Conservation (phyloP, 2,888 invertebrate genomes). For the Hirtodrosophila cameraria region DNA sequence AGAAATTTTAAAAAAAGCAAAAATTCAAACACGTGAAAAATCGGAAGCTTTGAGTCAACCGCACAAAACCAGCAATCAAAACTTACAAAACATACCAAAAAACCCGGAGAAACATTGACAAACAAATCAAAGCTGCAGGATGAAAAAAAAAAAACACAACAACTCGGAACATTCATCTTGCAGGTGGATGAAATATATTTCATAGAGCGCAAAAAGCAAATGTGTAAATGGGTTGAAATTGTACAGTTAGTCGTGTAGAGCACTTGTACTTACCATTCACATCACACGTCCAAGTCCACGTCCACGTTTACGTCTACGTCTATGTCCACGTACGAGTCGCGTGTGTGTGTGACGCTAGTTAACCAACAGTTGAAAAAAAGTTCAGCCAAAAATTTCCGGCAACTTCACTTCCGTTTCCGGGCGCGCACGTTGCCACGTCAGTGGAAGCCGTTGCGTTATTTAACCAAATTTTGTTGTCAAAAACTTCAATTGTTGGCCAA, state of each 20-base stretch:
- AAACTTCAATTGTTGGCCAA: constrained; percentile 56
- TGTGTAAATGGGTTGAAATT: constrained; percentile 24
- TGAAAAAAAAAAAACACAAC: background rate
- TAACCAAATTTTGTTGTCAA: constrained; percentile 71
- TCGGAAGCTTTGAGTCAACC: background rate
- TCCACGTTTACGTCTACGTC: too few relatives aligned
- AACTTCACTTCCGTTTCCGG: constrained; percentile 48
- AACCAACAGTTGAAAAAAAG: constrained; percentile 41
- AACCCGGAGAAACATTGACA: constrained; percentile 4
- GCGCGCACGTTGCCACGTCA: constrained; percentile 30
- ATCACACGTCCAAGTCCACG: constrained; percentile 56
- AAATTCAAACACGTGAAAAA: background rate
- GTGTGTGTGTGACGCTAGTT: constrained; percentile 34
- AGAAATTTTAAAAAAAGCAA: background rate
- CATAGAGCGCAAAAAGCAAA: constrained; percentile 16
- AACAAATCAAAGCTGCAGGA: constrained; percentile 19
- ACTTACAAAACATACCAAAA: background rate
- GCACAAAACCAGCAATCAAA: constrained; percentile 13
- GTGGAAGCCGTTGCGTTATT: constrained; percentile 42
- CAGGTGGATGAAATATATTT: constrained; percentile 20
- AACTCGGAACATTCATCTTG: constrained; percentile 11
- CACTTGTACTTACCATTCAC: constrained; percentile 73
- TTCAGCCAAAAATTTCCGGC: constrained; percentile 32
- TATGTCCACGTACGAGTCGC: constrained; percentile 3
- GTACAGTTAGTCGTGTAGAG: constrained; percentile 6